A percentile compares a stretch with the other conserved stretches of the same genome.
Evolutionary conservation across 2,113 vertebrate species (phyloP).

Genomic region (Mobula birostris): DNA sequence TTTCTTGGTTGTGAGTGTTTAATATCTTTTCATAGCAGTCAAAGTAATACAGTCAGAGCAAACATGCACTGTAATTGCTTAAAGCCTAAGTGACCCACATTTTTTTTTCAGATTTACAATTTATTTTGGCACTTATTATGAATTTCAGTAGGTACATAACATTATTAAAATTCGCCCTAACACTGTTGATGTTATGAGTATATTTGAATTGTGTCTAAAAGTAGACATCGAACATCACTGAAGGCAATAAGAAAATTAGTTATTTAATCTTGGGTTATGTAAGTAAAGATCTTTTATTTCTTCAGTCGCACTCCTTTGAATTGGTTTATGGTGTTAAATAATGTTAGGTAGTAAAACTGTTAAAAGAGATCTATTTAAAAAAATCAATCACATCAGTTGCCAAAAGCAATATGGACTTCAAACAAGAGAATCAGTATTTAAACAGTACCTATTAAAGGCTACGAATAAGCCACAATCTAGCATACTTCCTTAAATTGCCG

Average conservation of each 20-base stretch:
- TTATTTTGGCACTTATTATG: not conserved
- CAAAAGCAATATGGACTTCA: not conserved
- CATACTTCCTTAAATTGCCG: too few relatives aligned
- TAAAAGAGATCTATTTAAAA: not conserved
- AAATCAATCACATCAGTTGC: not conserved
- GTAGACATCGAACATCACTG: not conserved
- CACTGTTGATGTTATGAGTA: not conserved
- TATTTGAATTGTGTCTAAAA: not conserved
- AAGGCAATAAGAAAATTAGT: not conserved
- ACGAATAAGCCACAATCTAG: too few relatives aligned
- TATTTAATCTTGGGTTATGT: slow-evolving; percentile 6
- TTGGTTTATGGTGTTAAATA: not conserved
- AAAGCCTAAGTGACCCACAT: not conserved
- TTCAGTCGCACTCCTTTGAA: not conserved
- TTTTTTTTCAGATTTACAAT: slow-evolving; percentile 25
- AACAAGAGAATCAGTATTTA: not conserved
- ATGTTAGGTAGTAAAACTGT: not conserved
- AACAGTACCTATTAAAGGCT: too few relatives aligned
- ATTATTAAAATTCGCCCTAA: slow-evolving; percentile 22
- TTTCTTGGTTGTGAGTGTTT: not conserved
- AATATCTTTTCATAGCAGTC: slow-evolving; percentile 6
- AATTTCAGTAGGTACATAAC: slow-evolving; percentile 8
- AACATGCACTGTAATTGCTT: not conserved
- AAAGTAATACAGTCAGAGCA: slow-evolving; percentile 7
- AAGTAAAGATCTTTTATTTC: slow-evolving; percentile 27